Conservation (phyloP, 2,888 invertebrate species). For the Andrena flavipes region DNA sequence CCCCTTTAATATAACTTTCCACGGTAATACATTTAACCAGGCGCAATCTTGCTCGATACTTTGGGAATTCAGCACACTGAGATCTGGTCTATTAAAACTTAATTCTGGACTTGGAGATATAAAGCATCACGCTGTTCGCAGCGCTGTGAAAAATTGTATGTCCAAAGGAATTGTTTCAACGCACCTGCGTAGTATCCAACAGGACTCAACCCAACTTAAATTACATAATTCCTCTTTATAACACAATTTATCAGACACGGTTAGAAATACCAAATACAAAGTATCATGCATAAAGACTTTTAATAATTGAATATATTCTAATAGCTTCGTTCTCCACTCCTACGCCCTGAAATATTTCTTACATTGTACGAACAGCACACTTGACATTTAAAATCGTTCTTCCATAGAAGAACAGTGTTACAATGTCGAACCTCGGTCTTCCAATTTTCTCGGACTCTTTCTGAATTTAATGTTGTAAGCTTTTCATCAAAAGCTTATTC, state of each 20-base stretch:
- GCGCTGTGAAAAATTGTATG: neutral
- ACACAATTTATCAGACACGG: too few species aligned
- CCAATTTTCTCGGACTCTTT: neutral
- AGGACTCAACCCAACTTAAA: neutral
- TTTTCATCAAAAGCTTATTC: neutral
- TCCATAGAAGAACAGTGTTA: too few species aligned
- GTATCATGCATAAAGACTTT: too few species aligned
- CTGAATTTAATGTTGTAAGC: neutral
- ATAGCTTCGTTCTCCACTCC: too few species aligned
- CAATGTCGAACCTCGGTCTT: neutral
- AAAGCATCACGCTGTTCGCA: neutral
- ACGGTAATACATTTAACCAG: slow-evolving; percentile 30
- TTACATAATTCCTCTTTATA: neutral
- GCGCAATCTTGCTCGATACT: slow-evolving; percentile 33
- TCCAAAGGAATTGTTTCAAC: neutral
- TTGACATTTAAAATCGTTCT: too few species aligned
- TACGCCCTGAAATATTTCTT: too few species aligned
- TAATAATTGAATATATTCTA: too few species aligned
- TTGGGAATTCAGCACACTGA: slow-evolving; percentile 6
- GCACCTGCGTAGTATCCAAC: neutral
- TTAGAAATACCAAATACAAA: too few species aligned
- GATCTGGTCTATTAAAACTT: neutral
- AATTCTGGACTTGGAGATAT: neutral
- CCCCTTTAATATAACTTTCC: slow-evolving; percentile 48
- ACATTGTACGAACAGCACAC: too few species aligned